Evolutionary conservation across 2,888 invertebrate species (phyloP).

Genomic region (Nomada hirtipes): DNA sequence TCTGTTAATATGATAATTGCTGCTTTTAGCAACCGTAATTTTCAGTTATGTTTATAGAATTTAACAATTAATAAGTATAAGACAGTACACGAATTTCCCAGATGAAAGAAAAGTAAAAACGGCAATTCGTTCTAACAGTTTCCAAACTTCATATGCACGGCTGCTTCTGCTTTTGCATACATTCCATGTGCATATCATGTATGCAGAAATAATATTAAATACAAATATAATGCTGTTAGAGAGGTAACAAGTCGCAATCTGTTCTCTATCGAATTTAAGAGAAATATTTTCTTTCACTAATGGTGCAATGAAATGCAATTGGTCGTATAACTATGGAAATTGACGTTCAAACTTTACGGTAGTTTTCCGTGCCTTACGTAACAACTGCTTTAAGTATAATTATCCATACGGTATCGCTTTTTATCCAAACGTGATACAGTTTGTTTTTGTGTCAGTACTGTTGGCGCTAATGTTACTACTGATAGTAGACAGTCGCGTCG

Average conservation of each 20-base stretch:
- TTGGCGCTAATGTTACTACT: constrained; percentile 74
- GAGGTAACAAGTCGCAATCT: neutral
- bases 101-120: constrained; percentile 50
- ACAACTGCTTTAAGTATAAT: neutral
- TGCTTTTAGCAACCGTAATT: constrained; percentile 46
- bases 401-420: constrained; percentile 6
- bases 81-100: neutral
- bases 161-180: constrained; percentile 71
- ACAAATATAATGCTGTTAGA: neutral
- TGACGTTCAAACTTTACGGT: neutral
- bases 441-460: constrained; percentile 78
- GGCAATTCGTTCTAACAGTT: constrained; percentile 60
- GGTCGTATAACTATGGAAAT: neutral
- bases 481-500: constrained; percentile 80
- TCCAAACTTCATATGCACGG: constrained; percentile 73
- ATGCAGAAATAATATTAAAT: neutral
- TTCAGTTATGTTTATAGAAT: constrained; percentile 22
- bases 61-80: neutral
- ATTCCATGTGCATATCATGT: constrained; percentile 18
- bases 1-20: constrained; percentile 74
- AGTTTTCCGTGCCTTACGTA: constrained; percentile 7
- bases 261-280: neutral
- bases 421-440: constrained; percentile 49
- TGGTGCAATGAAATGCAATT: neutral
- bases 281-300: no score